Evolutionary conservation across 2,797 vertebrate species (phyloP).

Genomic region (Spondyliosoma cantharus): DNA sequence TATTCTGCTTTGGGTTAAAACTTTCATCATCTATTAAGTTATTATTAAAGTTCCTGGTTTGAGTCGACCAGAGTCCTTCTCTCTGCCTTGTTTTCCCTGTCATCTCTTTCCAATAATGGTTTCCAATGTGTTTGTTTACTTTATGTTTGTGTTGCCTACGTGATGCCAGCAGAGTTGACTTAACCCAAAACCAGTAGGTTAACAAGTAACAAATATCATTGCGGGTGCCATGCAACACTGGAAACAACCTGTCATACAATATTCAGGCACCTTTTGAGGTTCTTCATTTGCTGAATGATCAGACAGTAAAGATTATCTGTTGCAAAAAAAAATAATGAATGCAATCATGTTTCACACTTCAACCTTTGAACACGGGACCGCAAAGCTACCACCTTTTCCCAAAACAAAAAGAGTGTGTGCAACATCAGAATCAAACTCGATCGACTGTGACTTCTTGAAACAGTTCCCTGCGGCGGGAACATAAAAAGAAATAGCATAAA

Average conservation of each 20-base stretch:
- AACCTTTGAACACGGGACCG: not conserved
- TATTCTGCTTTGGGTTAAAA: not conserved
- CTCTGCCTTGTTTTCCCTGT: not conserved
- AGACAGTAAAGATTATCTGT: not conserved
- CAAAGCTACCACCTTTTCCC: not conserved
- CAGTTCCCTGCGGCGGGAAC: not conserved
- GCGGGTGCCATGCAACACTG: conserved; percentile 2
- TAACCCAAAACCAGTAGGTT: conserved; percentile 33
- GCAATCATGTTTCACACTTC: not conserved
- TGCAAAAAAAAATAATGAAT: not conserved
- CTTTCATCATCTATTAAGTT: not conserved
- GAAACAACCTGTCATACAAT: not conserved
- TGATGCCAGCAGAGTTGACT: not conserved
- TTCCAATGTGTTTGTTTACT: not conserved
- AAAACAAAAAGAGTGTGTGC: not conserved
- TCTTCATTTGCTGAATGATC: not conserved
- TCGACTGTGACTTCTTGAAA: not conserved
- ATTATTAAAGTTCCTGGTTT: not conserved
- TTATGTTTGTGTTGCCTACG: conserved; percentile 11
- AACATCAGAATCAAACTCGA: not conserved
- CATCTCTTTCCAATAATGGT: not conserved
- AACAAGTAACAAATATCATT: conserved; percentile 14
- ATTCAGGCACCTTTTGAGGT: not conserved
- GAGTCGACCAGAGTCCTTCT: not conserved
- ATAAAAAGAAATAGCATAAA: not conserved